These are phyloP conservation scores for Coremacera marginata DNA, from an alignment of 2,888 invertebrate species.

Conservation along the genomic window DNA sequence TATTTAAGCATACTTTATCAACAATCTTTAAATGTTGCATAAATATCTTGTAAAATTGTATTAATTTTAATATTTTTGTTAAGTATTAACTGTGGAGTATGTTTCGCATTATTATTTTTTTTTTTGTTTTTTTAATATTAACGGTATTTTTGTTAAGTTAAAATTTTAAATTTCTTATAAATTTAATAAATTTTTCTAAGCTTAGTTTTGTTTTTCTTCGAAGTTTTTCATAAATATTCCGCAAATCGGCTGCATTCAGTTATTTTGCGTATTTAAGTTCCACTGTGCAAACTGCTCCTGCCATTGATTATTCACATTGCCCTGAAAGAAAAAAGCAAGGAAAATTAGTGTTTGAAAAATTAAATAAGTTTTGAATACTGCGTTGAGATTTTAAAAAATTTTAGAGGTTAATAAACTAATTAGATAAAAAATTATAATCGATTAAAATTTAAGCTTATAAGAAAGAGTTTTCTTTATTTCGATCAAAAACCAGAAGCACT, in stretches of 20 bases:
- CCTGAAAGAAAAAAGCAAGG: slow-evolving; percentile 51
- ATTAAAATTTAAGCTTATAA: no score
- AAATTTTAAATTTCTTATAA: neutral
- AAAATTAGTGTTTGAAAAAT: no score
- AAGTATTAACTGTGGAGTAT: neutral
- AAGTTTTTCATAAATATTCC: neutral
- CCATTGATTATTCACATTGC: slow-evolving; percentile 69
- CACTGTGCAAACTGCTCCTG: slow-evolving; percentile 70
- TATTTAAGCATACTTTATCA: neutral
- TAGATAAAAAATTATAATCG: no score
- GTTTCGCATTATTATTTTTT: neutral
- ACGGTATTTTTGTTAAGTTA: neutral
- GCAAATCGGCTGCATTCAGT: slow-evolving; percentile 49
- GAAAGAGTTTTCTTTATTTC: no score
- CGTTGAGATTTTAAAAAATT: no score
- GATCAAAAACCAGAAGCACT: no score
- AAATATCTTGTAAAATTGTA: neutral
- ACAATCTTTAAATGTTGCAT: neutral
- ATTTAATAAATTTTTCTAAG: slow-evolving; percentile 10
- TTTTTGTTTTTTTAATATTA: neutral
- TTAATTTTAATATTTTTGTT: neutral
- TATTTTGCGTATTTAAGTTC: slow-evolving; percentile 68
- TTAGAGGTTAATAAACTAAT: no score
- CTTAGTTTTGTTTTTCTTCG: neutral
- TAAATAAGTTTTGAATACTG: no score